Base-by-base conservation (phyloP, 2,888 invertebrate genomes). In the Megastigmus dorsalis region DNA sequence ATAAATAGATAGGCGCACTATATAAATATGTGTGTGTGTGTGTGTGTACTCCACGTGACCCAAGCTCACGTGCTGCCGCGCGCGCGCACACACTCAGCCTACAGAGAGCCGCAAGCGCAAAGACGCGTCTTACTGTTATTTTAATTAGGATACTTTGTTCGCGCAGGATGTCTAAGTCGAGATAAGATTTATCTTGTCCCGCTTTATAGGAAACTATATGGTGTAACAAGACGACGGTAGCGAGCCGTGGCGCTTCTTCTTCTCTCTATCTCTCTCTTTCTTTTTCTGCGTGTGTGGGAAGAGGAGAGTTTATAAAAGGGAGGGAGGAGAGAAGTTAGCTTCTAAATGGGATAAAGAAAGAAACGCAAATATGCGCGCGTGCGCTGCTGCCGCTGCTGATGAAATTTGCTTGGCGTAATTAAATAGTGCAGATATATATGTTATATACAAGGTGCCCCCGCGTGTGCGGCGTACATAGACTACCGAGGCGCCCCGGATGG, bases 131-230 rank as follows among this genome's bases (percentile, higher is more conserved):
- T 79, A 76, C 78, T 78, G 80, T 82, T 81, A 76, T 78, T 81
- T 82, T 82, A 83, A 83, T 84, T 84, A 83, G 80, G 80, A 73
- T 78, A 80, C 78, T 79, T 79, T 79, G 78, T 79, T 78, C 77
- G 70, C 74, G 74, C 76, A 80, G 77, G 79, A 79, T 79, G 76
- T 77, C 74, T 76, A 71, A 52, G 57, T 48, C 69, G 66, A 75
- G 78, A 77, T 77, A 74, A 79, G 79, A 79, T 77, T 79, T 76
- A 80, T 77, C 77, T 77, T 77, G 74, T 69, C 54, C 71, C 72
- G 78, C 77, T 78, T 74, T 75, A 76, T 69, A 75, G 60, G 55
- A 73, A 73, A 65, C 48, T 67, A 71, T 67, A 71, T 71, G 60
- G 70, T 71, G 62, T 41, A 48, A 62, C 65, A 75, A 73, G 70